These are phyloP conservation scores for Phalera bucephala DNA, from an alignment of 2,888 invertebrate species.

Conservation along the genomic window DNA sequence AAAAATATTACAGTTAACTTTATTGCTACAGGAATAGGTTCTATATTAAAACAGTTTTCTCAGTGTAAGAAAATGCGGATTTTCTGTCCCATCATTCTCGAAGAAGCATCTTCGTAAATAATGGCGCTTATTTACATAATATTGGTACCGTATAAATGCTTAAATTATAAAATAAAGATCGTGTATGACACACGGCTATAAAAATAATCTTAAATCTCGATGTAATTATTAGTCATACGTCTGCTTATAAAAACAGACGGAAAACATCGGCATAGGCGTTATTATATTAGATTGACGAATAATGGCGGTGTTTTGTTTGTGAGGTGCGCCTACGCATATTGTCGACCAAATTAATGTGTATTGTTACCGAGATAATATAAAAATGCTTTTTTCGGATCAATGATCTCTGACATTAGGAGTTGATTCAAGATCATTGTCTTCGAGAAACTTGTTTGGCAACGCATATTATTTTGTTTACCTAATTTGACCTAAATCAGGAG, in stretches of 20 bases:
- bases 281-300: slow-evolving; percentile 64
- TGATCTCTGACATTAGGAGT: slow-evolving; percentile 46
- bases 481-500: neutral
- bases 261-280: slow-evolving; percentile 55
- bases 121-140: too few relatives aligned
- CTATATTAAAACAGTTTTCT: too few relatives aligned
- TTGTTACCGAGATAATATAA: slow-evolving; percentile 27
- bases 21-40: too few relatives aligned
- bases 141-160: too few relatives aligned
- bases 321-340: slow-evolving; percentile 50
- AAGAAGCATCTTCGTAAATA: too few relatives aligned
- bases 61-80: too few relatives aligned
- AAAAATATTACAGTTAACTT: too few relatives aligned
- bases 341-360: slow-evolving; percentile 33
- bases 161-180: too few relatives aligned
- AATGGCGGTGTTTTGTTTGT: slow-evolving; percentile 52
- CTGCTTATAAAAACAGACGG: slow-evolving; percentile 44
- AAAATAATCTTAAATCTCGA: slow-evolving; percentile 1
- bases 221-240: slow-evolving; percentile 36
- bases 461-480: slow-evolving; percentile 1
- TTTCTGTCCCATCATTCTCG: too few relatives aligned
- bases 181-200: too few relatives aligned
- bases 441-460: slow-evolving; percentile 16
- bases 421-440: slow-evolving; percentile 35
- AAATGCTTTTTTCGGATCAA: slow-evolving; percentile 34